Conservation (phyloP, 2,113 vertebrate species). For the Lanius collurio region DNA sequence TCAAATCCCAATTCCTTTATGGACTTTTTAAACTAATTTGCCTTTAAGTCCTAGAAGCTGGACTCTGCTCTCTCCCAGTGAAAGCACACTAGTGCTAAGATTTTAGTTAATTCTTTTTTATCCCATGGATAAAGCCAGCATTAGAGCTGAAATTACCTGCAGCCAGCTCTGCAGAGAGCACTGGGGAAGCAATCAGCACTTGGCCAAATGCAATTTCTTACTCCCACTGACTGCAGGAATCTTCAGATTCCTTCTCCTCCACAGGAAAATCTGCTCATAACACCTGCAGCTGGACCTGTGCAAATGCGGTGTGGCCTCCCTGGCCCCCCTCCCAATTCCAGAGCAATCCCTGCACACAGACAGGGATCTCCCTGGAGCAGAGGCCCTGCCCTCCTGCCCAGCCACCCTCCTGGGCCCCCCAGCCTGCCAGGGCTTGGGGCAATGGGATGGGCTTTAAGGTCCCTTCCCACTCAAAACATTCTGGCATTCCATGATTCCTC, state of each 20-base stretch:
- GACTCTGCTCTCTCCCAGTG: conserved; percentile 47
- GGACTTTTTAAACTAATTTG: conserved; percentile 71
- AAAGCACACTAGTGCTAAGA: conserved; percentile 46
- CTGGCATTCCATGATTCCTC: neutral
- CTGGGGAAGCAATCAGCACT: conserved; percentile 27
- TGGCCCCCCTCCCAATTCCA: neutral
- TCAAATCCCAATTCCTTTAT: conserved; percentile 69
- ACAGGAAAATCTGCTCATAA: neutral
- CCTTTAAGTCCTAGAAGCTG: conserved; percentile 60
- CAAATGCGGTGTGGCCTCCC: neutral
- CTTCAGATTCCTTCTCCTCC: neutral
- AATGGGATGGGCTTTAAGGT: fast-evolving
- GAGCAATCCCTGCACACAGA: fast-evolving
- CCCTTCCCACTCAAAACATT: neutral
- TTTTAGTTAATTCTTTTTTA: conserved; percentile 72
- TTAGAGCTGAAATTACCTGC: conserved; percentile 70
- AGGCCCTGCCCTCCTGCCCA: neutral
- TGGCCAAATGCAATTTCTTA: neutral
- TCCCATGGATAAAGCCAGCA: conserved; percentile 71
- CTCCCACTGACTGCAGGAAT: neutral
- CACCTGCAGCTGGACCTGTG: neutral
- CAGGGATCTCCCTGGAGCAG: neutral
- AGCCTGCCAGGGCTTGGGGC: neutral
- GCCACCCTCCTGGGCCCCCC: neutral
- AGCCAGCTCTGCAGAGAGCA: conserved; percentile 27